These are phyloP conservation scores for Chamaea fasciata DNA, from an alignment of 2,113 vertebrate genomes.

Conservation along the genomic window DNA sequence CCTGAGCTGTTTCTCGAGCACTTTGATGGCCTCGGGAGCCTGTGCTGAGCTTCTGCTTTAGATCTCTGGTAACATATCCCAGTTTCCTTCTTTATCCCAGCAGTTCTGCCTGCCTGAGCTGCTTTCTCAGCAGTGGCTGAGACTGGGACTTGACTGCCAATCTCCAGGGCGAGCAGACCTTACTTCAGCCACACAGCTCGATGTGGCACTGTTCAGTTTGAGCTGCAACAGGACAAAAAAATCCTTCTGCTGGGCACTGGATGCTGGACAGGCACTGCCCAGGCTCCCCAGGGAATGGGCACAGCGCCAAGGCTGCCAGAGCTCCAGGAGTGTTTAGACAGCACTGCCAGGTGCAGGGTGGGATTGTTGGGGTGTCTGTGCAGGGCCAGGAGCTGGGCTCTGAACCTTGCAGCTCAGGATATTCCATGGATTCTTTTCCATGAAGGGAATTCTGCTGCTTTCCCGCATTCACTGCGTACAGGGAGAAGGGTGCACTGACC, in stretches of 20 bases:
- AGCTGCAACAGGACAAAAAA: neutral
- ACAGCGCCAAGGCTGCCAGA: neutral
- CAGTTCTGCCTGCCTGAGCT: neutral
- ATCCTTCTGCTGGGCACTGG: neutral
- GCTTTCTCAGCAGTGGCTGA: neutral
- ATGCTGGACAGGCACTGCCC: neutral
- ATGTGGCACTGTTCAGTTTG: neutral
- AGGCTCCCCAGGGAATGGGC: neutral
- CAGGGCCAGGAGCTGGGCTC: neutral
- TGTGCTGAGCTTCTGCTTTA: neutral
- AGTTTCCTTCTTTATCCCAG: neutral
- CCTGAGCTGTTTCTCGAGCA: neutral
- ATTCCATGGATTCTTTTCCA: neutral
- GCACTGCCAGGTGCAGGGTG: rapidly evolving
- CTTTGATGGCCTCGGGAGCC: neutral
- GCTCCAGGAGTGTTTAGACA: rapidly evolving
- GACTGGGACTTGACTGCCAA: neutral
- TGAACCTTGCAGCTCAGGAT: neutral
- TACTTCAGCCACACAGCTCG: neutral
- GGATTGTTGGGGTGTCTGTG: neutral
- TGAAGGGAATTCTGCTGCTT: neutral
- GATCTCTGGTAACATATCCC: neutral
- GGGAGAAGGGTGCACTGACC: neutral
- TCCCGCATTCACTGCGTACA: neutral
- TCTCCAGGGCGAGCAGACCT: neutral